phyloP scores from a whole-genome alignment of 2,113 vertebrate genomes.

The Ammospiza caudacuta region DNA sequence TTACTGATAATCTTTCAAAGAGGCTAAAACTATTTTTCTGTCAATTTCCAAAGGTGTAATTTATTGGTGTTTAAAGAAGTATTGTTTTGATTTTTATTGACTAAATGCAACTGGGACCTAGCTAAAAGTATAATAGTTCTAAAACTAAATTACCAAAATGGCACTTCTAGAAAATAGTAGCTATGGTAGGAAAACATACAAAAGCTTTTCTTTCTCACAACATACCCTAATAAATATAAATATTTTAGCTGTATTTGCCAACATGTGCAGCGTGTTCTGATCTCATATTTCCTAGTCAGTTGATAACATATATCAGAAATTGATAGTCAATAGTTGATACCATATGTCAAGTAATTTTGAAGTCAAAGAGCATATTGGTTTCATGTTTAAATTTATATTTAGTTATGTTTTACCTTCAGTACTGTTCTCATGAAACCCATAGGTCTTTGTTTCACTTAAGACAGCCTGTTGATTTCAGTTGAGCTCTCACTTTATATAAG shows the following conservation, averaged over 20 bases:
- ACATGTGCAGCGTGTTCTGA: background rate
- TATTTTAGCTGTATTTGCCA: background rate
- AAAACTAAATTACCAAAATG: background rate
- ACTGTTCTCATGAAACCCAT: background rate
- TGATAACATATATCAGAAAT: too few relatives aligned
- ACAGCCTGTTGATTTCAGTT: background rate
- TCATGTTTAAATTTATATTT: background rate
- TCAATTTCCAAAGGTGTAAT: background rate
- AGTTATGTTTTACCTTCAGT: background rate
- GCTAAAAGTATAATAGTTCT: background rate
- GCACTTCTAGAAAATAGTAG: background rate
- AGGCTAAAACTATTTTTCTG: background rate
- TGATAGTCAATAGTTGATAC: too few relatives aligned
- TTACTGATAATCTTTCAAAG: background rate
- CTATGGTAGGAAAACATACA: background rate
- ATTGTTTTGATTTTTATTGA: background rate
- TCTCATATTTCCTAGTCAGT: background rate
- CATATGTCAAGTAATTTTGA: background rate
- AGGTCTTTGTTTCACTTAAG: background rate
- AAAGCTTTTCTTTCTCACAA: background rate
- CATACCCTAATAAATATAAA: background rate
- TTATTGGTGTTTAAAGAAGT: background rate
- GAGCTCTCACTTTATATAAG: background rate
- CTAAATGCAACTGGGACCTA: background rate
- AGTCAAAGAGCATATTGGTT: background rate